Evolutionary conservation across 2,888 invertebrate species (phyloP), one percentile per base, ranked within the genome.

Genomic region (Carpatolechia fugitivella): DNA sequence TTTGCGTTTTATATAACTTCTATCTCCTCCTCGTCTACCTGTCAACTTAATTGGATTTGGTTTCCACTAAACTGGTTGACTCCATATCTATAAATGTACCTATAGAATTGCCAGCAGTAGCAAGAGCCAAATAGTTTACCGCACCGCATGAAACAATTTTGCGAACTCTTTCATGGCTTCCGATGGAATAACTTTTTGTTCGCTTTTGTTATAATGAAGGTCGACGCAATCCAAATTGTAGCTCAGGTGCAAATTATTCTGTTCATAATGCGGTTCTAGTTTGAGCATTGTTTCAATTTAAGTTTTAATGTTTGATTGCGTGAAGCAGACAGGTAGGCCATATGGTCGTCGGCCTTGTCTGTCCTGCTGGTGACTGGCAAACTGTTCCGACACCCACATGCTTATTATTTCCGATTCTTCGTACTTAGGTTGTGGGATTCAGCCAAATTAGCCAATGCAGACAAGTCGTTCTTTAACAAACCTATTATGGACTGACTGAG

Each of bases 281-380:
- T 72, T 65, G 60, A 65, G 65, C 10, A 38, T 14, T 50, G 24
- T 50, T 49, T 35, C 31, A 38, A 14, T 50, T 20, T 50, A 29
- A 29, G 20, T 6, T 20, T 44, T 44, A 44, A 44, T 29, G 44
- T 44, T 24, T 44, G 38, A 38, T 10, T 36, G 38, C 36, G 50
- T 24, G 33, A 13, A 52, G 44, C 58, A 59, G 62, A 67, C 74
- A 74, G 75, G 75, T 76, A 76, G 69, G 75, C 82, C 84, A 84
- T 82, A 83, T 84, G 84, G 84, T 78, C 80, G 81, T 63, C 76
- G 83, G 77, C 84, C 84, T 84, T 83, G 83, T 59, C 54, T 63
- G 65, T 29, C 13, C n/a, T 29, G 24, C 59, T 61, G 69, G 80
- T 70, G 77, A 81, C 72, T 72, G 76, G 76, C 66, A 58, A 77